Percentiles rank a stretch among this genome's conserved stretches.
phyloP scores from a whole-genome alignment of 1,140 invertebrate species.

The Drosophila tristis region DNA sequence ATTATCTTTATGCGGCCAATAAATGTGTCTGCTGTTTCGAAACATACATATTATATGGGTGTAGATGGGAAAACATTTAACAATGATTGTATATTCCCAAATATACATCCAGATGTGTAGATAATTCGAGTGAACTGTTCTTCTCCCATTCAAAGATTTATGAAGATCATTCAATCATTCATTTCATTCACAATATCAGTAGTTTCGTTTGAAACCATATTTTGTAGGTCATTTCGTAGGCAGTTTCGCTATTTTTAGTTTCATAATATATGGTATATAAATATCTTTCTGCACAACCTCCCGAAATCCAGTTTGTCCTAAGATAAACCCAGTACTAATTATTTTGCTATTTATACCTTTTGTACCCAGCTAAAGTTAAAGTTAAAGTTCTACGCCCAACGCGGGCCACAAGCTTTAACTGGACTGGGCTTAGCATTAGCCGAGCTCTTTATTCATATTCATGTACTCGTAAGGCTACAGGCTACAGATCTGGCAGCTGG shows the following conservation, averaged over 20 bases:
- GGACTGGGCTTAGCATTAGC: conserved; percentile 41
- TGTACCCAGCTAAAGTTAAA: conserved; percentile 29
- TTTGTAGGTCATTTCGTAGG: too few relatives aligned
- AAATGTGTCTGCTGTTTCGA: background rate
- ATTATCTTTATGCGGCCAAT: conserved; percentile 28
- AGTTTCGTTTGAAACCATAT: too few relatives aligned
- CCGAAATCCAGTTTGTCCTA: conserved; percentile 28
- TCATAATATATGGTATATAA: too few relatives aligned
- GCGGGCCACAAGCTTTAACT: conserved; percentile 5
- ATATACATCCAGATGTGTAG: background rate
- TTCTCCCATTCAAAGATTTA: too few relatives aligned
- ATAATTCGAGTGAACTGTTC: too few relatives aligned
- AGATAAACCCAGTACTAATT: conserved; percentile 43
- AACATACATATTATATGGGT: background rate
- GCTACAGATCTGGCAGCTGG: conserved; percentile 13
- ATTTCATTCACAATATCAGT: too few relatives aligned
- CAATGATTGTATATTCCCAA: too few relatives aligned
- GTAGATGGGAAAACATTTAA: conserved; percentile 6
- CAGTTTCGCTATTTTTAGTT: too few relatives aligned
- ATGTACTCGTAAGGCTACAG: conserved; percentile 12
- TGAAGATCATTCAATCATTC: too few relatives aligned
- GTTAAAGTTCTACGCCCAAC: conserved; percentile 29
- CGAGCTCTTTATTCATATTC: conserved; percentile 10
- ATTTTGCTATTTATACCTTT: conserved; percentile 37
- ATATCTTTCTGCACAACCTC: background rate